Evolutionary conservation across 1,140 invertebrate species (phyloP).

Genomic region (Kradibia gibbosae): DNA sequence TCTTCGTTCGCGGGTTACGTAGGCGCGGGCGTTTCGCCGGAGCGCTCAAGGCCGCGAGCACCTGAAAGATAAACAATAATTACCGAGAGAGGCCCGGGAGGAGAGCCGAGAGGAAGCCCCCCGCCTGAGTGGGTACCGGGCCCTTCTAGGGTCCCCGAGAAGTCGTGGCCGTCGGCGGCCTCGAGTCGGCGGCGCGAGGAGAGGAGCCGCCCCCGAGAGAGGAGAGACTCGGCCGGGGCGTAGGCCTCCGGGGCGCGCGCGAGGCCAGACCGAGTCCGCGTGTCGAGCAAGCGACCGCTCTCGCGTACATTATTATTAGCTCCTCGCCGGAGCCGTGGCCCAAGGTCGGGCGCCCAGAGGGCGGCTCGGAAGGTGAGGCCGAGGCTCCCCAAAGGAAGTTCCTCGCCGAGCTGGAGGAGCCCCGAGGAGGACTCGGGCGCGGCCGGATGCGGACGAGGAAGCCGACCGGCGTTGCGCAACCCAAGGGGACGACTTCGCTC

Average conservation of each 20-base stretch:
- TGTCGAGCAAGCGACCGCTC: constrained; percentile 46
- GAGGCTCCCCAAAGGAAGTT: neutral
- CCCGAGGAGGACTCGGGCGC: constrained; percentile 14
- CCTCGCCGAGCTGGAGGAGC: constrained; percentile 49
- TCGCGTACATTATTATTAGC: constrained; percentile 51
- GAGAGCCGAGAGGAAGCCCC: no score
- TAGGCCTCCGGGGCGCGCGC: constrained; percentile 37
- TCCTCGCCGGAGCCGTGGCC: constrained; percentile 57
- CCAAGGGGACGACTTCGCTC: neutral
- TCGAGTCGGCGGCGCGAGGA: constrained; percentile 42
- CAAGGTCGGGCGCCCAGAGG: constrained; percentile 48
- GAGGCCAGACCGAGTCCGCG: constrained; percentile 22
- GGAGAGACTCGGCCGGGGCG: constrained; percentile 15
- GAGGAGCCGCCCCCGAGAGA: neutral
- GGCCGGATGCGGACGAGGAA: constrained; percentile 11
- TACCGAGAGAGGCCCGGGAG: no score
- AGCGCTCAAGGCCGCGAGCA: constrained; percentile 11
- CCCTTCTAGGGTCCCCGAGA: neutral
- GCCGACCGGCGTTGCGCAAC: neutral
- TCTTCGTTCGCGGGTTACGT: neutral
- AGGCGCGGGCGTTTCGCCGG: neutral
- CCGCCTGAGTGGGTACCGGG: no score
- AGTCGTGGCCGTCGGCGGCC: constrained; percentile 1
- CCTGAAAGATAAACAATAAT: constrained; percentile 8
- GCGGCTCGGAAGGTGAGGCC: constrained; percentile 39